These are phyloP conservation scores for Sus cebifrons DNA, from an alignment of 2,797 vertebrate genomes.

Conservation along the genomic window DNA sequence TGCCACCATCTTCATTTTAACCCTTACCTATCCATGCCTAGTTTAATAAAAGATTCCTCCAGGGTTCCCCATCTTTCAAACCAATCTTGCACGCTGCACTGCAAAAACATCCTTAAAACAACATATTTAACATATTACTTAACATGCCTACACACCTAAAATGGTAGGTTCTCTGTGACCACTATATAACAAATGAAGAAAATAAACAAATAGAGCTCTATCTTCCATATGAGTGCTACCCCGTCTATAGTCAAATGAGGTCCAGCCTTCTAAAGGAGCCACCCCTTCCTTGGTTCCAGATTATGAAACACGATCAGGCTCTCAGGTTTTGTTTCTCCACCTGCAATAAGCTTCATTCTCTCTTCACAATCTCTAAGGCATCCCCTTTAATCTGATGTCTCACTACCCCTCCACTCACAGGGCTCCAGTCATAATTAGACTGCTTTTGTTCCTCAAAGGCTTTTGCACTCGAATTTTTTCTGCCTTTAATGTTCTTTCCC, in stretches of 20 bases:
- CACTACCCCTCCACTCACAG: neutral
- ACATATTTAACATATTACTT: neutral
- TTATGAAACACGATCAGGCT: neutral
- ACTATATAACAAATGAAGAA: neutral
- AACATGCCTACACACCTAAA: conserved; percentile 10
- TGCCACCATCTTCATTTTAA: neutral
- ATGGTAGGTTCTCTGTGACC: neutral
- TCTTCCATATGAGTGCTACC: neutral
- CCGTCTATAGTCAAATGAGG: neutral
- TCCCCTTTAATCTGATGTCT: neutral
- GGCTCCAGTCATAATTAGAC: neutral
- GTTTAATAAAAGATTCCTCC: conserved; percentile 29
- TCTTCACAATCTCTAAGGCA: neutral
- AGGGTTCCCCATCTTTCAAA: neutral
- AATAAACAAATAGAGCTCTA: conserved; percentile 5
- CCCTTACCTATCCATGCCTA: neutral
- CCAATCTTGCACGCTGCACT: neutral
- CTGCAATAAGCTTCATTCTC: neutral
- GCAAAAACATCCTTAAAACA: conserved; percentile 28
- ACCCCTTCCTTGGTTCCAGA: neutral
- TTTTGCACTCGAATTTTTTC: neutral
- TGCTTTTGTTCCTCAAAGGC: neutral
- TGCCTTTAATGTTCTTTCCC: neutral
- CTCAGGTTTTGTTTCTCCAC: neutral
- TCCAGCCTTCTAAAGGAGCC: neutral